Percentiles rank a stretch among this genome's conserved stretches.
Evolutionary conservation across 2,797 vertebrate genomes (phyloP).

Genomic region (Amphiprion clarkii): DNA sequence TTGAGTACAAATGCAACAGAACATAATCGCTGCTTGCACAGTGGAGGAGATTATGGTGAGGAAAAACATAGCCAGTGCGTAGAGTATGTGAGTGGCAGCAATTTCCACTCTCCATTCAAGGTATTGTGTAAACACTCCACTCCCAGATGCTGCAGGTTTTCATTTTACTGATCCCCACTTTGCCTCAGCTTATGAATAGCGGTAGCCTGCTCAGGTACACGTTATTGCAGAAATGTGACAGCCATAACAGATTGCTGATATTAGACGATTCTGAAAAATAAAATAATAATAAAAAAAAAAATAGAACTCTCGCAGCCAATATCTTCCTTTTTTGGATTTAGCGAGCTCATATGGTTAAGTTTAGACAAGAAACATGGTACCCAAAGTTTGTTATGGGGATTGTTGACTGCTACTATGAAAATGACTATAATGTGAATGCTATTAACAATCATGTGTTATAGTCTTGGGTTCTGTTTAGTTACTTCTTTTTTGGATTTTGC

Average conservation of each 20-base stretch:
- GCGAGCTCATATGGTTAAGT: too few species aligned
- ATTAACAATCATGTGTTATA: too few species aligned
- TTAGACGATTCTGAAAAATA: neutral
- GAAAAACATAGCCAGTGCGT: neutral
- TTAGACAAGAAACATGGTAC: too few species aligned
- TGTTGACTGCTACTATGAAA: too few species aligned
- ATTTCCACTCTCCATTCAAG: neutral
- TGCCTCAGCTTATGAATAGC: neutral
- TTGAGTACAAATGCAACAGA: neutral
- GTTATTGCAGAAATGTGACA: neutral
- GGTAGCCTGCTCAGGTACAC: too few species aligned
- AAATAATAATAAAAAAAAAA: neutral
- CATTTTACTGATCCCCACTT: neutral
- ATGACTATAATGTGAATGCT: too few species aligned
- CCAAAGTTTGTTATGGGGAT: too few species aligned
- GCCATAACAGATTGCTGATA: neutral
- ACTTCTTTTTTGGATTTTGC: too few species aligned
- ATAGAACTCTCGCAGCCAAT: neutral
- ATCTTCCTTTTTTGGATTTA: too few species aligned
- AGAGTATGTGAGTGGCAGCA: neutral
- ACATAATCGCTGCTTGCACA: neutral
- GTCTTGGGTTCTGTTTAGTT: too few species aligned
- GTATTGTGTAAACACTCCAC: slow-evolving; percentile 1
- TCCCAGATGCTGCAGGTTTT: neutral
- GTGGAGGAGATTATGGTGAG: neutral